Conservation (phyloP, 2,888 invertebrate genomes). For the Brachynemurus nebulosus region DNA sequence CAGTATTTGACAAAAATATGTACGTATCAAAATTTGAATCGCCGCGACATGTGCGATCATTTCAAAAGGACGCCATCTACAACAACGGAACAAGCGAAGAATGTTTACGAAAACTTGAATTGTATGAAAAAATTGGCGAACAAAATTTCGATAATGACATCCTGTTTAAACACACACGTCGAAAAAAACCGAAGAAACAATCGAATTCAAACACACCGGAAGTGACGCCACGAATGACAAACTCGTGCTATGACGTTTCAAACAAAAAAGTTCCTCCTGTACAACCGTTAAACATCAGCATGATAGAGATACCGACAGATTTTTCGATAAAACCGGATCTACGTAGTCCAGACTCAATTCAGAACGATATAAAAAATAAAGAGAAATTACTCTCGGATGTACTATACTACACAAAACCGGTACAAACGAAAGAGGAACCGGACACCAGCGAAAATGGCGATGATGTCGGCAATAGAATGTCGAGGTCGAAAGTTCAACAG, state of each 20-base stretch:
- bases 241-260: constrained; percentile 23
- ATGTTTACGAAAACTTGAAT: constrained; percentile 37
- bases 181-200: constrained; percentile 29
- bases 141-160: constrained; percentile 58
- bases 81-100: constrained; percentile 20
- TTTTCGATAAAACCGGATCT: constrained; percentile 34
- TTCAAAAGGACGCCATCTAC: not conserved
- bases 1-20: constrained; percentile 13
- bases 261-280: constrained; percentile 24
- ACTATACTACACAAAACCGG: constrained; percentile 31
- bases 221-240: constrained; percentile 23
- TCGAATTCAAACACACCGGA: constrained; percentile 21
- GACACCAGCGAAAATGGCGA: constrained; percentile 12
- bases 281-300: constrained; percentile 34
- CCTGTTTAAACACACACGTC: constrained; percentile 45
- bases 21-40: constrained; percentile 10
- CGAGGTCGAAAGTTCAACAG: not conserved
- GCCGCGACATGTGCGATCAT: constrained; percentile 2
- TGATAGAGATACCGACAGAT: constrained; percentile 23
- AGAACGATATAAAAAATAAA: constrained; percentile 58
- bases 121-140: constrained; percentile 57
- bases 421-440: constrained; percentile 17
- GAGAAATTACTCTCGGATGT: constrained; percentile 57
- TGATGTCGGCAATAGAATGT: constrained; percentile 11
- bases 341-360: constrained; percentile 48